phyloP scores from a whole-genome alignment of 2,888 invertebrate genomes.

The Chymomyza amoena region DNA sequence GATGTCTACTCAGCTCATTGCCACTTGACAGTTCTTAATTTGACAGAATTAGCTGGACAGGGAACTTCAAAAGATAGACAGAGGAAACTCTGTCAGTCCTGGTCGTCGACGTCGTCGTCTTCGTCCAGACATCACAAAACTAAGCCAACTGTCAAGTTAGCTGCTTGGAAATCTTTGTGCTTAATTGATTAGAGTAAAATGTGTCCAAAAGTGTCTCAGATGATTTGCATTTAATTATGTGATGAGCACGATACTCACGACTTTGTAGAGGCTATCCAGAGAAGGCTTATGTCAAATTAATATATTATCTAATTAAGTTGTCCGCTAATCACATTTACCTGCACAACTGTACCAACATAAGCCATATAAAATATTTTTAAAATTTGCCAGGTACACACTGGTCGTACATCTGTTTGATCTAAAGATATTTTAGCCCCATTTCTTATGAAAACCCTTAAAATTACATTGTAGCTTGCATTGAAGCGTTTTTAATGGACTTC shows the following conservation, averaged over 20 bases:
- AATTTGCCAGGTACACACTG: too few species aligned
- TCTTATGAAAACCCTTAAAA: too few species aligned
- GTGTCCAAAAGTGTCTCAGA: background rate
- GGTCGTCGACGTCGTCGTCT: constrained; percentile 1
- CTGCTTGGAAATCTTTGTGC: constrained; percentile 41
- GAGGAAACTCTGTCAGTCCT: background rate
- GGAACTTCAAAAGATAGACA: constrained; percentile 6
- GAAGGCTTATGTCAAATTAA: too few species aligned
- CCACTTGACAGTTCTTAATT: constrained; percentile 60
- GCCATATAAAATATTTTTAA: too few species aligned
- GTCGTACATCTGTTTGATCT: too few species aligned
- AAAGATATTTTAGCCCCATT: too few species aligned
- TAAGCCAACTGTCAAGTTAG: constrained; percentile 44
- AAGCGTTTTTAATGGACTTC: too few species aligned
- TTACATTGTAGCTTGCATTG: too few species aligned
- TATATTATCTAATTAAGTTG: too few species aligned
- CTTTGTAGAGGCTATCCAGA: too few species aligned
- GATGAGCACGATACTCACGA: background rate
- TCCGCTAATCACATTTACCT: too few species aligned
- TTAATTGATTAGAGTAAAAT: constrained; percentile 57
- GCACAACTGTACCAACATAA: too few species aligned
- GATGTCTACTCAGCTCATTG: background rate
- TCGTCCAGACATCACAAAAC: constrained; percentile 14
- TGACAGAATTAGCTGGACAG: constrained; percentile 53
- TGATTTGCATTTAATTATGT: background rate